Evolutionary conservation across 1,140 invertebrate species (phyloP), one percentile per base, ranked within the genome.

Genomic region (Aphelinus certus): DNA sequence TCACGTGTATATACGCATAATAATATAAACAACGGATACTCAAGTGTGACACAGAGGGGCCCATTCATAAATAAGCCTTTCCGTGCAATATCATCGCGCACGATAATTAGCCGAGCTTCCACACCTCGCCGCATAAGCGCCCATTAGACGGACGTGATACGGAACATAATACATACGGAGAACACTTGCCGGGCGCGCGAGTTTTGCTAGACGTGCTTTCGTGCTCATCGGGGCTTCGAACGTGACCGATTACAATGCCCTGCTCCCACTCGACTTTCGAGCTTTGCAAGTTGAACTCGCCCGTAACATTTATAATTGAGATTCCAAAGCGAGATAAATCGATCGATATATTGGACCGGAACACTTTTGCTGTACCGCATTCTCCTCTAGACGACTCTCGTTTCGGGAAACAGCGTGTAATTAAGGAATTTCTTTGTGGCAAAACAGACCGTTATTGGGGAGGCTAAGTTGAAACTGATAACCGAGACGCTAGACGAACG

Each of bases 41-140:
- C 51, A 43, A 26, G 3, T 45, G 9, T 66, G 7, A 66, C 64
- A 66, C 7, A 66, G 64, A 66, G 62, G 46, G 26, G 26, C 48
- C n/a, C 62, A 64, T 64, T 64, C 10, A 64, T 51, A 26, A 0
- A 26, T 26, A 64, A 64, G 62, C 62, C 48, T 64, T 64, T 64
- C 48, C 62, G 62, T 51, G 47, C 62, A 64, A 26, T 49, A n/a
- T 64, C 51, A 46, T 46, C 61, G 61, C 2, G 61, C 45, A 47
- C 61, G n/a, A 62, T 47, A 62, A 57, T 57, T 57, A 57, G 9
- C 26, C 26, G 26, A 26, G 26, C 26, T 26, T 26, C 26, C 26
- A 26, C 26, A 26, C 0, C 26, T 26, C 26, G 0, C 26, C 26
- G 0, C 26, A 26, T 26, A 26, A 26, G 26, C 26, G 26, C 26